A percentile compares a stretch with the other conserved stretches of the same genome.
These are phyloP conservation scores for Zaprionus lineosus DNA, from an alignment of 2,888 invertebrate species.

Conservation along the genomic window DNA sequence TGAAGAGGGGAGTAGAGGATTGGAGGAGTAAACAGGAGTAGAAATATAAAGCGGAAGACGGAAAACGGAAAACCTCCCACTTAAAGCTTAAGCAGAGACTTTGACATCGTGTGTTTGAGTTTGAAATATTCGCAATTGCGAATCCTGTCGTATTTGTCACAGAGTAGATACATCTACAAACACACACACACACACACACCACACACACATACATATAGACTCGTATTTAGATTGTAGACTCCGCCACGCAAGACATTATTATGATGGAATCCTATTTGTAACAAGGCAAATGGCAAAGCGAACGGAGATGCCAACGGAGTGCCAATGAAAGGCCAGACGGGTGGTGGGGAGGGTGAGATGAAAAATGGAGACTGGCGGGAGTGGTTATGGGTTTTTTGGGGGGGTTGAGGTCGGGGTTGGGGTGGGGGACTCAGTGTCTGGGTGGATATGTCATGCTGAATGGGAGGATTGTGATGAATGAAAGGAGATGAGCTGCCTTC, in stretches of 20 bases:
- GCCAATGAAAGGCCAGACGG: conserved; percentile 57
- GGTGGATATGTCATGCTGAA: conserved; percentile 18
- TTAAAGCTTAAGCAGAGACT: conserved; percentile 59
- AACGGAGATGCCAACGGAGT: conserved; percentile 59
- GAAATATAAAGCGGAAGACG: too few species aligned
- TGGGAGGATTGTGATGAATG: conserved; percentile 44
- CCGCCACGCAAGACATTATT: conserved; percentile 70
- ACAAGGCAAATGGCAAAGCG: conserved; percentile 66
- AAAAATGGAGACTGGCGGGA: too few species aligned
- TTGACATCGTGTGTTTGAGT: conserved; percentile 65
- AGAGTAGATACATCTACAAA: conserved; percentile 49
- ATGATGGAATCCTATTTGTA: conserved; percentile 80
- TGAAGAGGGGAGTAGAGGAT: background rate
- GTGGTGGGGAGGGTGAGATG: background rate
- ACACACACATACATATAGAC: conserved; percentile 4
- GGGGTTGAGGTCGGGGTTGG: background rate
- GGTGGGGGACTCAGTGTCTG: background rate
- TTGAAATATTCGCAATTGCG: conserved; percentile 78
- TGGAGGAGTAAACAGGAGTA: background rate
- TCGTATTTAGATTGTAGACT: conserved; percentile 54
- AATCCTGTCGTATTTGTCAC: conserved; percentile 77
- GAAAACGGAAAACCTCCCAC: conserved; percentile 35
- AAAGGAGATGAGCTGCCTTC: conserved; percentile 40
- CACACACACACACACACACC: conserved; percentile 1
- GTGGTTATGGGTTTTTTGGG: too few species aligned